Base-by-base conservation (phyloP, 2,888 invertebrate species). In the Lochmaea crataegi region DNA sequence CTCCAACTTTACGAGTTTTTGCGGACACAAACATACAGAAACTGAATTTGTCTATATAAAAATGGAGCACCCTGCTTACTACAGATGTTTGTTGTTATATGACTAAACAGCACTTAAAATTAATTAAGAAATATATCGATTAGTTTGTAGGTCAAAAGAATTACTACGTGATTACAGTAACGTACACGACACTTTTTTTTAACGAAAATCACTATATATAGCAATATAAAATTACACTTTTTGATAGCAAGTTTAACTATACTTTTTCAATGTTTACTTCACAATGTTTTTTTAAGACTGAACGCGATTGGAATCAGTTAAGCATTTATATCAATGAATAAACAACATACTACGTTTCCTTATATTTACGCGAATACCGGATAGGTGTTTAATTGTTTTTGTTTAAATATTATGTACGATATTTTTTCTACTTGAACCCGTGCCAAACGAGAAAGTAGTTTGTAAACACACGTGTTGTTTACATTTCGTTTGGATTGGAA, bases 51-150 rank as follows among this genome's bases (percentile, higher is more conserved):
- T 32, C 26, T 32, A 32, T 32, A 32, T 32, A 32, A 32, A 32
- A 32, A 56, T 41, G 41, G 41, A 70, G 42, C 14, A 82, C 79
- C n/a, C 84, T 73, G 61, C 48, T 48, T 57, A 81, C 76, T 60
- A 85, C 79, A 74, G 85, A 85, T n/a, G n/a, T n/a, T n/a, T n/a
- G n/a, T n/a, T n/a, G n/a, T n/a, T n/a, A n/a, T 86, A 87, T 87
- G 71, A 9, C n/a, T 16, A 7, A n/a, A 11, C 2, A 57, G 32
- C 58, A 67, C 45, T 7, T 38, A 38, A 14, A n/a, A n/a, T 32
- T 14, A 60, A 26, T 26, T 32, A 32, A 32, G 26, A 58, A 32
- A 26, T 2, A 22, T 48, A 10, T 51, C 48, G 32, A 65, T 18
- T 65, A 14, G n/a, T 63, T 18, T 65, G 45, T 45, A 42, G 42